These are phyloP conservation scores for Globicephala melas DNA, from an alignment of 2,113 vertebrate genomes.

Conservation along the genomic window DNA sequence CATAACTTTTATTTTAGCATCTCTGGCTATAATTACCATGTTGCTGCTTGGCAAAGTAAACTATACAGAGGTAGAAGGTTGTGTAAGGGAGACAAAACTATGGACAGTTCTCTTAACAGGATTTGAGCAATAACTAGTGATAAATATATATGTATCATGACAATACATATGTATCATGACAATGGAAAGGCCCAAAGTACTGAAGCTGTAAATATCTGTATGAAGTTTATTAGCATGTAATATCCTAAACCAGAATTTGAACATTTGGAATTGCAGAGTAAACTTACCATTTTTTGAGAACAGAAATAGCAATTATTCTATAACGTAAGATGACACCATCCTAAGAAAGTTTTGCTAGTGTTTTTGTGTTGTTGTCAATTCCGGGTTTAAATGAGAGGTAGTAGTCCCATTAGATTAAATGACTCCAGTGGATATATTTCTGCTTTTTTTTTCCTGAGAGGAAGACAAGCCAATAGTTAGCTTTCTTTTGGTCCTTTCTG, in stretches of 20 bases:
- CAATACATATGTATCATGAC: neutral
- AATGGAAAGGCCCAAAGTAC: neutral
- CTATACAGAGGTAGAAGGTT: neutral
- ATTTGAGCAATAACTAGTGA: neutral
- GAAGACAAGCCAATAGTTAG: neutral
- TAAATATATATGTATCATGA: neutral
- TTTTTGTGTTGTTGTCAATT: neutral
- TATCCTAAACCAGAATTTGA: neutral
- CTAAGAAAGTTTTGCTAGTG: neutral
- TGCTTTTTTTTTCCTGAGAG: neutral
- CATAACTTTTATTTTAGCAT: conserved; percentile 21
- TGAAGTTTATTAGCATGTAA: neutral
- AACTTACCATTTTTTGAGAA: neutral
- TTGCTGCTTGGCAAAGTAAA: neutral
- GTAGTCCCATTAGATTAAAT: neutral
- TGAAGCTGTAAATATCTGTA: neutral
- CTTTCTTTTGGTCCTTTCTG: neutral
- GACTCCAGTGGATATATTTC: neutral
- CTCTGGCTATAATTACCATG: neutral
- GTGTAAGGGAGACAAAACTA: neutral
- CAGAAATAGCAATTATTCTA: neutral
- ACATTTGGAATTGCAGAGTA: neutral
- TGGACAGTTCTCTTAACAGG: neutral
- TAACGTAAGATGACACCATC: neutral
- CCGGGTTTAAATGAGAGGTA: neutral